These are phyloP conservation scores for Acheta domesticus DNA, from an alignment of 2,888 invertebrate genomes.

Conservation along the genomic window DNA sequence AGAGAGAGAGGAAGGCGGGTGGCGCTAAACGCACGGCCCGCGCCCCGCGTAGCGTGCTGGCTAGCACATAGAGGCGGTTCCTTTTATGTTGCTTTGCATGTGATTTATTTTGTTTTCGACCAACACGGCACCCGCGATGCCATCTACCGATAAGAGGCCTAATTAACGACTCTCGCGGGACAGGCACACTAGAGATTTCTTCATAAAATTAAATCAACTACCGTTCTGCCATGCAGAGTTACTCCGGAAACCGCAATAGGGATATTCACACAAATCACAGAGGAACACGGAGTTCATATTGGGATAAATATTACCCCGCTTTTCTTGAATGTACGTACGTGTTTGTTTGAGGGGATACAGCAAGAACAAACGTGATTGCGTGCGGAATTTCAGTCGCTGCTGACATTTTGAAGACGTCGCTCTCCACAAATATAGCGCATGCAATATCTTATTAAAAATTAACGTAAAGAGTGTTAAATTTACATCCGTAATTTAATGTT, in stretches of 20 bases:
- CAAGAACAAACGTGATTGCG: too few species aligned
- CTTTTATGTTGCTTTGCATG: conserved; percentile 26
- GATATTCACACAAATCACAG: neutral
- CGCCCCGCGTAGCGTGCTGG: neutral
- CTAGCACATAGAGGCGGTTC: neutral
- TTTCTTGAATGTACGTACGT: too few species aligned
- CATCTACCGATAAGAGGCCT: conserved; percentile 33
- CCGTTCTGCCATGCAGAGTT: neutral
- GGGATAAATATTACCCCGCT: neutral
- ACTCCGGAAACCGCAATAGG: neutral
- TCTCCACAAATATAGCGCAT: too few species aligned
- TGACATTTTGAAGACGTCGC: too few species aligned
- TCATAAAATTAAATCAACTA: conserved; percentile 33
- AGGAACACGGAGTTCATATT: neutral
- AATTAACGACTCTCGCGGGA: conserved; percentile 36
- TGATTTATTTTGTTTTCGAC: conserved; percentile 35
- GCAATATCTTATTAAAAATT: too few species aligned
- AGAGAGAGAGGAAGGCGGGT: neutral
- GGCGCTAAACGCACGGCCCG: neutral
- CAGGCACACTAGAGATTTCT: conserved; percentile 25
- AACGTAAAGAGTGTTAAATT: too few species aligned
- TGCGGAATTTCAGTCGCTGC: too few species aligned
- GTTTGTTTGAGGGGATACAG: too few species aligned
- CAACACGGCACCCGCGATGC: conserved; percentile 32
- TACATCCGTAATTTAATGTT: too few species aligned